Base-by-base conservation (phyloP, 1,140 invertebrate genomes). In the Portunus trituberculatus region DNA sequence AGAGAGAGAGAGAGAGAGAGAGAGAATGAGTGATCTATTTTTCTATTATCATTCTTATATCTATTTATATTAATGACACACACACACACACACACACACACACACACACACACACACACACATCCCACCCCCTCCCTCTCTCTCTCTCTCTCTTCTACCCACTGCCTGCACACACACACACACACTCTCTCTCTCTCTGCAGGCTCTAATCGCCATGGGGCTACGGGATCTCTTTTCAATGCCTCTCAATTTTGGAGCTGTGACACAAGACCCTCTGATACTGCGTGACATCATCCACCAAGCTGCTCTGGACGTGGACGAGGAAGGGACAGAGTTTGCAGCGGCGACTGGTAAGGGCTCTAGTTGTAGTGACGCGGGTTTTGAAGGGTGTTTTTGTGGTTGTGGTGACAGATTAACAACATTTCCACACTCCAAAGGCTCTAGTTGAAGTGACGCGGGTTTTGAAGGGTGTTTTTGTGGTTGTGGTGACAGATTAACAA, bases 71-170 rank as follows among this genome's bases (percentile, higher is more conserved):
- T 82, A 25, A 3, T 25, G 28, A 82, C 76, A 82, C 76, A 82
- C 76, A 82, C 76, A 82, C 76, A 82, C 76, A 82, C 76, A 82
- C 76, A 82, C 76, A 82, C 76, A 82, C 76, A 82, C 76, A 82
- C 76, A 82, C 76, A 82, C 76, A 82, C 76, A 28, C 20, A 28
- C 76, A 20, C 76, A 39, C 39, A 39, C 39, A 39, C 39, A 39
- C 39, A 1, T 39, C 1, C 39, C 39, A 2, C 1, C 39, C 39
- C 39, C 39, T 39, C 39, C 39, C 39, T 39, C 39, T 82, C 76
- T 25, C 20, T 7, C 20, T 4, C 28, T 7, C 76, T 82, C 3
- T 2, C 76, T 4, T 82, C 76, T 25, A 12, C 59, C 25, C 12
- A 25, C 10, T 25, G 10, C 59, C 59, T 12, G 10, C 20, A 28